Evolutionary conservation across 2,888 invertebrate genomes (phyloP).

Genomic region (Tuta absoluta): DNA sequence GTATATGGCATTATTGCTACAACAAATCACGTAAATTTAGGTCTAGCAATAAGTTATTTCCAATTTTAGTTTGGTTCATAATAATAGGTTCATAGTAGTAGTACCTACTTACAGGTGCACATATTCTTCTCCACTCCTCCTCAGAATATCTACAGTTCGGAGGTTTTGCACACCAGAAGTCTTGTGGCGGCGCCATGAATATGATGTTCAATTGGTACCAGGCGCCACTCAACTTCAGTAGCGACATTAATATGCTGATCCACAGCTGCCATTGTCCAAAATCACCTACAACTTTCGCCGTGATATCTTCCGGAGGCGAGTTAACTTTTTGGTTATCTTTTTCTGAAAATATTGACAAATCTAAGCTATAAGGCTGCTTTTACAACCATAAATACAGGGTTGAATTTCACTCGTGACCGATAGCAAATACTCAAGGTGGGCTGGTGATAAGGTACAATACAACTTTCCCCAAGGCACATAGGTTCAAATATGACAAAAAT

Average conservation of each 20-base stretch:
- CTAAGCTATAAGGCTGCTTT: too few relatives aligned
- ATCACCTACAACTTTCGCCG: slow-evolving; percentile 72
- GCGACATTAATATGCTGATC: slow-evolving; percentile 77
- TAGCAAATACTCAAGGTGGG: too few relatives aligned
- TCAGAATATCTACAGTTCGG: slow-evolving; percentile 50
- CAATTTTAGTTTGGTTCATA: too few relatives aligned
- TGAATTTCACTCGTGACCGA: not conserved
- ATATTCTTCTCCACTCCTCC: slow-evolving; percentile 70
- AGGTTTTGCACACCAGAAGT: slow-evolving; percentile 81
- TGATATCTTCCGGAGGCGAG: slow-evolving; percentile 44
- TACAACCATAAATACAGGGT: not conserved
- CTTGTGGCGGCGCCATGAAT: slow-evolving; percentile 82
- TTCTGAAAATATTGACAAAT: slow-evolving; percentile 4
- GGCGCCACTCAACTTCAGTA: slow-evolving; percentile 81
- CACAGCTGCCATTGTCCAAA: slow-evolving; percentile 82
- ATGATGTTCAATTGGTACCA: slow-evolving; percentile 84
- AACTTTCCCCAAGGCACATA: too few relatives aligned
- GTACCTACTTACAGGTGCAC: slow-evolving; percentile 64
- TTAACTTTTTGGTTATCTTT: not conserved
- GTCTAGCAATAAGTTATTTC: too few relatives aligned
- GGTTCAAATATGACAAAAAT: too few relatives aligned
- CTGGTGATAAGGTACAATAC: too few relatives aligned
- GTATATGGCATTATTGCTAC: too few relatives aligned
- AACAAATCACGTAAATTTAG: not conserved
- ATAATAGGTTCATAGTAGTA: too few relatives aligned